These are phyloP conservation scores for Dysdera silvatica DNA, from an alignment of 1,140 invertebrate species.

Conservation along the genomic window DNA sequence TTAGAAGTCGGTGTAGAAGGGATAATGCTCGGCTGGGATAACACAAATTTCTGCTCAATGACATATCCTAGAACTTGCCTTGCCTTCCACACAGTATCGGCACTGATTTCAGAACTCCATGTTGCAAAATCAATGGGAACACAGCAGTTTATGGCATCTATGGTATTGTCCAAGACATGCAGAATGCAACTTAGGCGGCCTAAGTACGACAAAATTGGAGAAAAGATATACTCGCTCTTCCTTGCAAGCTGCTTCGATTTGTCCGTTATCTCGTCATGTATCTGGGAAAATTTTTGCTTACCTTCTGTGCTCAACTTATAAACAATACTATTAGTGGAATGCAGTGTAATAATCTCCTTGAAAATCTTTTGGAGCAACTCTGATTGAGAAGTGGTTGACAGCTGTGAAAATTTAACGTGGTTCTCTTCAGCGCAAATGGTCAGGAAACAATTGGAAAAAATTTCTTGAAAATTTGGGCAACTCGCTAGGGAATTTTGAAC, in stretches of 20 bases:
- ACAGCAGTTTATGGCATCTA: conserved; percentile 23
- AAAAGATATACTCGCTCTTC: conserved; percentile 16
- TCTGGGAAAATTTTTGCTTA: conserved; percentile 8
- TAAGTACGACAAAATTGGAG: conserved; percentile 16
- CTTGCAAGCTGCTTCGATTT: conserved; percentile 19
- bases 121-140: conserved; percentile 7
- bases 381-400: not conserved
- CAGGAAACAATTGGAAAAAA: conserved; percentile 18
- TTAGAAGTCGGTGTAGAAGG: not conserved
- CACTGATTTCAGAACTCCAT: conserved; percentile 27
- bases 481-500: not conserved
- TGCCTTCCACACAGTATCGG: conserved; percentile 20
- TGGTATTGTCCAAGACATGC: conserved; percentile 21
- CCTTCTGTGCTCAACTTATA: conserved; percentile 16
- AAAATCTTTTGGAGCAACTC: conserved; percentile 13
- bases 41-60: conserved; percentile 16
- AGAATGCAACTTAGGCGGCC: conserved; percentile 7
- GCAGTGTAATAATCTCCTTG: conserved; percentile 9
- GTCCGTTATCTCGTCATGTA: conserved; percentile 26
- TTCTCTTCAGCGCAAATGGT: conserved; percentile 13
- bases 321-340: not conserved
- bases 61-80: conserved; percentile 14
- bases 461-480: conserved; percentile 9
- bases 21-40: conserved; percentile 8
- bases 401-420: conserved; percentile 16